These are phyloP conservation scores for Araneus ventricosus DNA, from an alignment of 1,140 invertebrate species.

Conservation along the genomic window DNA sequence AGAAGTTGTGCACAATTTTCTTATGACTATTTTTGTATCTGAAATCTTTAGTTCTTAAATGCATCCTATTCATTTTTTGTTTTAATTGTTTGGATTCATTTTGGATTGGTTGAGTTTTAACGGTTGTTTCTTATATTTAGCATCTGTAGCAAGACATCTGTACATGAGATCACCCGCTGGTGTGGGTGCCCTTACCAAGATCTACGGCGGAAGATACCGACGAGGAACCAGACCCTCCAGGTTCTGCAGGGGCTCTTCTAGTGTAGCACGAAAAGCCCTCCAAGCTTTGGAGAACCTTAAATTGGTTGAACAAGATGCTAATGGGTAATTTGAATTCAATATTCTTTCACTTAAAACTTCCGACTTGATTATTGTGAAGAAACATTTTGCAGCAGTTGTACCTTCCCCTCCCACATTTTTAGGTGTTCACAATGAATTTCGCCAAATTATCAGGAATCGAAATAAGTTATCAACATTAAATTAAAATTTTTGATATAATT, in stretches of 20 bases:
- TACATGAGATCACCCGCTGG: conserved; percentile 97
- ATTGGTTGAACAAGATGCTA: conserved; percentile 93
- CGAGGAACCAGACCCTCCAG: conserved; percentile 97
- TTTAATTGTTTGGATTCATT: no score
- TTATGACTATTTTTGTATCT: no score
- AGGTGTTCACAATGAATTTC: no score
- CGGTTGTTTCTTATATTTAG: conserved; percentile 78
- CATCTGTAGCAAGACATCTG: conserved; percentile 94
- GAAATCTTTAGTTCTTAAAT: no score
- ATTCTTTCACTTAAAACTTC: background rate
- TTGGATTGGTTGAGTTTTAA: no score
- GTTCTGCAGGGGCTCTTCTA: conserved; percentile 93
- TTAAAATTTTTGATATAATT: no score
- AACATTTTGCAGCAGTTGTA: no score
- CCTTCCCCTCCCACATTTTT: no score
- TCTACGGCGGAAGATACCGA: conserved; percentile 96
- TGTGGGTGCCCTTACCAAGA: conserved; percentile 96
- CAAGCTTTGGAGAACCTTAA: conserved; percentile 96
- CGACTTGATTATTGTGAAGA: background rate
- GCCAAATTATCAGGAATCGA: no score
- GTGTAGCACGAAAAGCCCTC: conserved; percentile 95
- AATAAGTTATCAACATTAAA: no score
- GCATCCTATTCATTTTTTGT: no score
- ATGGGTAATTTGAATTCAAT: conserved; percentile 79
- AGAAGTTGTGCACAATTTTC: no score